phyloP scores from a whole-genome alignment of 1,140 invertebrate species.

The Leptoteleia sp. region DNA sequence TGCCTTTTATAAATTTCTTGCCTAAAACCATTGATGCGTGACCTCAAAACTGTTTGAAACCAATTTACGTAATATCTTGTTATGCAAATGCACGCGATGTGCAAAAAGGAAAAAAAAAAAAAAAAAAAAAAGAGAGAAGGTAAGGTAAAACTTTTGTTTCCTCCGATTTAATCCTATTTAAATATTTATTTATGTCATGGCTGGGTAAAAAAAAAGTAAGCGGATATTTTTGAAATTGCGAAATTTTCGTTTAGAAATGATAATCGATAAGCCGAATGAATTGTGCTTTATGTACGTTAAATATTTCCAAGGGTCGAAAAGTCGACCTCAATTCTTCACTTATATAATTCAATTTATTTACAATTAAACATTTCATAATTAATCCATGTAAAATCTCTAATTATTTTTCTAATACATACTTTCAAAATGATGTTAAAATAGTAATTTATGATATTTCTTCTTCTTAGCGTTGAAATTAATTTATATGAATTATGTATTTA shows the following conservation, averaged over 20 bases:
- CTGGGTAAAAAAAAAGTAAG: neutral
- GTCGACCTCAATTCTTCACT: neutral
- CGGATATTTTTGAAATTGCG: neutral
- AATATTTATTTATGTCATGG: conserved; percentile 22
- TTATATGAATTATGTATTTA: no score
- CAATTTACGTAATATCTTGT: conserved; percentile 33
- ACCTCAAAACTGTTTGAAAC: conserved; percentile 28
- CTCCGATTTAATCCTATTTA: conserved; percentile 25
- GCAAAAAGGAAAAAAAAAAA: conserved; percentile 16
- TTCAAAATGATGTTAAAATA: no score
- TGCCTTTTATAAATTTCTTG: neutral
- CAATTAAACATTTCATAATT: no score
- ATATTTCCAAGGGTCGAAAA: neutral
- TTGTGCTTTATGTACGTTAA: neutral
- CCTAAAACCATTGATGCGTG: conserved; percentile 14
- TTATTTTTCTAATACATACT: no score
- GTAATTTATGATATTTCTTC: no score
- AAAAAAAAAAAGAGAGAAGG: no score
- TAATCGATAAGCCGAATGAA: neutral
- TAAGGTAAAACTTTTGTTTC: conserved; percentile 12
- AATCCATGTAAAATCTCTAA: no score
- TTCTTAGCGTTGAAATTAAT: no score
- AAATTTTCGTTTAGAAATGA: neutral
- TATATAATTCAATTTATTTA: neutral
- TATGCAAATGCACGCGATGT: conserved; percentile 14